Percentiles rank a stretch among this genome's conserved stretches.
phyloP scores from a whole-genome alignment of 1,140 invertebrate genomes.

The Drosophila mayri region DNA sequence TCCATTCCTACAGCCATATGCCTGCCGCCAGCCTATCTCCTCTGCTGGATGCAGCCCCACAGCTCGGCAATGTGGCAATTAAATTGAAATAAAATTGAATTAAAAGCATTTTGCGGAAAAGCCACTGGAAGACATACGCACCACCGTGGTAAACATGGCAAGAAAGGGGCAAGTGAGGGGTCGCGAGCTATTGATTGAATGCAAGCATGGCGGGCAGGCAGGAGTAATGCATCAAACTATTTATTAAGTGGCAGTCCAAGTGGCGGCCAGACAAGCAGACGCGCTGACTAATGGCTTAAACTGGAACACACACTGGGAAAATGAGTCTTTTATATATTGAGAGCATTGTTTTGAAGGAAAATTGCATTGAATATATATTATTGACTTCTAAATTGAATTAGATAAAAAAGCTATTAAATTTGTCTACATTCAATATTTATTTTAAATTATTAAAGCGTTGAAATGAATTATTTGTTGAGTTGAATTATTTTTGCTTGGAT shows the following conservation, averaged over 20 bases:
- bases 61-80: slow-evolving; percentile 75
- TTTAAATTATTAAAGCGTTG: not conserved
- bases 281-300: slow-evolving; percentile 66
- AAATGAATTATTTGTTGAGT: not conserved
- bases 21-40: slow-evolving; percentile 36
- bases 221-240: slow-evolving; percentile 79
- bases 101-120: slow-evolving; percentile 82
- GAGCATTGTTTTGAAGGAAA: not conserved
- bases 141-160: not conserved
- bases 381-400: not conserved
- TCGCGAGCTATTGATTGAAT: slow-evolving; percentile 70
- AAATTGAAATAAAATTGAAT: slow-evolving; percentile 83
- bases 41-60: slow-evolving; percentile 2
- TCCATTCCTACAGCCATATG: slow-evolving; percentile 50
- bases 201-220: slow-evolving; percentile 58
- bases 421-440: not conserved
- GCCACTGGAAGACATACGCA: slow-evolving; percentile 64
- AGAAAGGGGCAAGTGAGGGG: not conserved
- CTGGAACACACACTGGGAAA: slow-evolving; percentile 39
- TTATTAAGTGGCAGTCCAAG: slow-evolving; percentile 78
- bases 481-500: not conserved
- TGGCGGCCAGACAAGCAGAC: slow-evolving; percentile 69
- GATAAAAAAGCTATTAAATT: not conserved
- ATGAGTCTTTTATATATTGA: not conserved
- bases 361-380: not conserved